Evolutionary conservation across 1,140 invertebrate species (phyloP), one percentile per base, ranked within the genome.

Genomic region (Lysiphlebus fabarum): DNA sequence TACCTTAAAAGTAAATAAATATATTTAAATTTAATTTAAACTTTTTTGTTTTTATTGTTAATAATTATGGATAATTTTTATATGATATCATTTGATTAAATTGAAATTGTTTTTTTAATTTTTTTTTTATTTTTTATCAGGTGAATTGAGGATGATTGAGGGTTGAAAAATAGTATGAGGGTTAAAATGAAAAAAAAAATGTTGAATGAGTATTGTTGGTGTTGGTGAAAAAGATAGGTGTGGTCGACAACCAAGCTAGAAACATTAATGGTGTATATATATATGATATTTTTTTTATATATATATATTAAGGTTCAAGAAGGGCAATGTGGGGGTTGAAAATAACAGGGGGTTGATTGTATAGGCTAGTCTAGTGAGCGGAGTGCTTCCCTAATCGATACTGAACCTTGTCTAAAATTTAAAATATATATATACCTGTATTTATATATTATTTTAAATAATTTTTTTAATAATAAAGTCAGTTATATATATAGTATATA

Each of bases 351-450:
- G 66, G 56, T 64, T 57, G 70, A 75, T 72, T 75, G 71, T 74
- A n/a, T n/a, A 76, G 70, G 73, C 68, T 70, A 74, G 70, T 75
- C 70, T 69, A 65, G 67, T 64, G 67, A 69, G 68, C 73, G 74
- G 71, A 73, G 73, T 62, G 72, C 73, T 69, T 74, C 73, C 72
- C 73, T 72, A 76, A 77, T 77, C 75, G 73, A 76, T 77, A 76
- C 66, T 26, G 17, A 26, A 26, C 17, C 17, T 26, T 26, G 17
- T 26, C 17, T 26, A 26, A 26, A n/a, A n/a, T n/a, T n/a, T n/a
- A n/a, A n/a, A n/a, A n/a, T n/a, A n/a, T n/a, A n/a, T n/a, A n/a
- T n/a, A n/a, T n/a, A n/a, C n/a, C n/a, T n/a, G n/a, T n/a, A n/a
- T n/a, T n/a, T n/a, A n/a, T n/a, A n/a, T n/a, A n/a, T n/a, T n/a